These are phyloP conservation scores for Thinocorus orbignyianus DNA, from an alignment of 2,113 vertebrate species.

Conservation along the genomic window DNA sequence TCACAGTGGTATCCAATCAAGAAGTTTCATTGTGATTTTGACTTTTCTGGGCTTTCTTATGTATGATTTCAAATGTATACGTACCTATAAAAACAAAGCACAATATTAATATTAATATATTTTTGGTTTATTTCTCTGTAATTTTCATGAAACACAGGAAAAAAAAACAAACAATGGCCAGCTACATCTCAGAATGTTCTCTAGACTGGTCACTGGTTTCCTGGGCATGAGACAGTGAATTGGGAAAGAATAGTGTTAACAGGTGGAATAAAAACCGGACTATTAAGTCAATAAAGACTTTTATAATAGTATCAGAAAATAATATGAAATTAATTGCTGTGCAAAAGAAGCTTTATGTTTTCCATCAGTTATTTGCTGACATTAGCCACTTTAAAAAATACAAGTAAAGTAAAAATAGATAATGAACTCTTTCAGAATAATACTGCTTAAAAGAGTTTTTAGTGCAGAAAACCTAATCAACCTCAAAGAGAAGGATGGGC, in stretches of 20 bases:
- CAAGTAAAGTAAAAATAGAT: neutral
- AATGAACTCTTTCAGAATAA: neutral
- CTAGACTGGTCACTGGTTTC: neutral
- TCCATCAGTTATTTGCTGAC: neutral
- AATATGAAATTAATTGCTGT: neutral
- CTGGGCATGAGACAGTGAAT: neutral
- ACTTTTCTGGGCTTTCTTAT: neutral
- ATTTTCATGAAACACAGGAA: neutral
- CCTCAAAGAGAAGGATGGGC: neutral
- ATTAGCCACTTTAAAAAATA: neutral
- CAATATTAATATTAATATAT: neutral
- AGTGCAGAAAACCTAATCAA: neutral
- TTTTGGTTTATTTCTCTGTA: neutral
- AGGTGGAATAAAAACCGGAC: neutral
- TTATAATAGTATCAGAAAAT: neutral
- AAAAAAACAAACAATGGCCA: neutral
- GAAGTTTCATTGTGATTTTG: neutral
- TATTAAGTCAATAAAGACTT: neutral
- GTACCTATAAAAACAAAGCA: neutral
- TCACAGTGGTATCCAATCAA: neutral
- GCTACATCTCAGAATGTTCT: neutral
- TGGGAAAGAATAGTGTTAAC: neutral
- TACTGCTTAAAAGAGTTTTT: neutral
- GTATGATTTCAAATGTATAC: neutral
- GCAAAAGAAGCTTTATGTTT: neutral